Base-by-base conservation (phyloP, 2,888 invertebrate genomes). In the Platynereis dumerilii region DNA sequence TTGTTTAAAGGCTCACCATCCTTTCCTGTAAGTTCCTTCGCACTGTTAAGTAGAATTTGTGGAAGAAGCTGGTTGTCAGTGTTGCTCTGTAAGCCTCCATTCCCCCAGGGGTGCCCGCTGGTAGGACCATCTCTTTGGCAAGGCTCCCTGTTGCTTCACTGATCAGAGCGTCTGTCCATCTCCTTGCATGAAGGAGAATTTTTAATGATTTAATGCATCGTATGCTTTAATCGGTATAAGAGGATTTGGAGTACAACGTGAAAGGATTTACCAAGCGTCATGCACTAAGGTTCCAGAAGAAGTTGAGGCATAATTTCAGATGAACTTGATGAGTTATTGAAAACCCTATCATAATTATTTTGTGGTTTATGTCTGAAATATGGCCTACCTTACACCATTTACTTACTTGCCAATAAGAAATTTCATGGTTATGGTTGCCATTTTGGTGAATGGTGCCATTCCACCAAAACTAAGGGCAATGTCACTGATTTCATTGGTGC, bases 401-500 rank as follows among this genome's bases (percentile, higher is more conserved):
- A 55, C 34, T 45, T 34, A 84, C 83, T 75, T 77, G 61, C 85
- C 85, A 29, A 73, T 68, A 61, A 92, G 84, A 29, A 83, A 76
- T 60, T 87, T 79, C 66, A 89, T 88, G 0, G 94, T 90, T 77
- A 88, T 88, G 26, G 85, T 84, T 0, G 93, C 92, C 79, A 91
- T 85, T 57, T 91, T 88, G 0, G 94, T 94, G 1, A 89, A 92
- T 3, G 93, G 91, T 0, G 93, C 94, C 94, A 97, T 93, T 34
- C 96, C 97, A 64, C 97, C 96, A 80, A 90, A 96, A n/a, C 92
- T 91, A 69, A 95, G 83, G 63, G 87, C 86, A 29, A 91, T 87
- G 54, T 90, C 85, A 61, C 87, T 83, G 42, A 94, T 73, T 1
- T 73, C 87, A n/a, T 86, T 82, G 68, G 86, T 86, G 1, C 65